Base-by-base conservation (phyloP, 2,113 vertebrate species). In the Xenus cinereus region DNA sequence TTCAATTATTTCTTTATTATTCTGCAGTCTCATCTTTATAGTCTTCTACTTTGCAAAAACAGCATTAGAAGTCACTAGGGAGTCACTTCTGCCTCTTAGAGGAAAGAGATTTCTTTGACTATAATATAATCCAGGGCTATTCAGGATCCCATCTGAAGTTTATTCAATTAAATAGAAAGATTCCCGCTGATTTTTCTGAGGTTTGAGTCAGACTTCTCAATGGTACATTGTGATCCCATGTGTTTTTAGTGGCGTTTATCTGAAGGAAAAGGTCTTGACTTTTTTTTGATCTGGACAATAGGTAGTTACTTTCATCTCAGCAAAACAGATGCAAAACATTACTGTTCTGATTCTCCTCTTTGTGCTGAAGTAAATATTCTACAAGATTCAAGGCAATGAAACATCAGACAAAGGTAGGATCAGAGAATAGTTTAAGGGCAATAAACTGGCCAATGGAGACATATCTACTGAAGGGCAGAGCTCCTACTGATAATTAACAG, bases 401-500 rank as follows among this genome's bases (percentile, higher is more conserved):
- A 53, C 13, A 7, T 20, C 10, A 41, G 43, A 51, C 6, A 83
- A 87, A 84, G 18, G 11, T 32, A 74, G 35, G 26, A 81, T 67
- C 14, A 60, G 27, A 81, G 26, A 84, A 51, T 5, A 45, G 8
- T 82, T 94, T 94, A 78, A 78, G 19, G 28, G 62, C 21, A 83
- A 35, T 93, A 53, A 84, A 78, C 43, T 53, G 39, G 21, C 21
- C 74, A 62, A 16, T 84, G 53, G 72, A 84, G 90, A 81, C 13
- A 10, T 68, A 64, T 53, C 56, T 84, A 53, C 56, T 63, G 81
- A 93, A 92, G 68, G 60, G 53, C 48, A 51, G 68, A 94, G 32
- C 39, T 87, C 54, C 95, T 93, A 94, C 67, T 96, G 87, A 84
- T 79, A 92, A 82, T 72, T 88, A 95, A 51, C 11, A 41, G 75